Evolutionary conservation across 2,113 vertebrate genomes (phyloP).

Genomic region (Zosterops lateralis): DNA sequence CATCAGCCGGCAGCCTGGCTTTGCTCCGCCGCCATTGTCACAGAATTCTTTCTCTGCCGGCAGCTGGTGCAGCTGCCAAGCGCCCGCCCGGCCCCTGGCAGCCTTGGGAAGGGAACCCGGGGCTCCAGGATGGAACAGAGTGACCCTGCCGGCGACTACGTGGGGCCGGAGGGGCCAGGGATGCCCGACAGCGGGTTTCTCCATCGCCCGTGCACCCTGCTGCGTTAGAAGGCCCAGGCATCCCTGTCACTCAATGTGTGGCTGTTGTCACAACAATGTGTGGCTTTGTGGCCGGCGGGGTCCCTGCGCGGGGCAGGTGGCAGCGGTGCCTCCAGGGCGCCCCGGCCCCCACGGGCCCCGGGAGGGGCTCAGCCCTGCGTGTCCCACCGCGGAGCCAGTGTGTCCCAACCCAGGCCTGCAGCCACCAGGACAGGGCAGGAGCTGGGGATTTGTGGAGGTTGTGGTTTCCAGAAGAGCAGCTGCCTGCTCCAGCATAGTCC

Average conservation of each 20-base stretch:
- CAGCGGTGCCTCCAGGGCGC: not conserved
- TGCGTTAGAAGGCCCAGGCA: not conserved
- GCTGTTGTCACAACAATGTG: constrained; percentile 34
- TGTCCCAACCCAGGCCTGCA: not conserved
- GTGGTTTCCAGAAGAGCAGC: not conserved
- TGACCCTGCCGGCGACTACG: accelerated
- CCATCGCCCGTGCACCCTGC: accelerated
- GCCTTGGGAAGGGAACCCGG: not conserved
- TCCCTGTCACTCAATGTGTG: constrained; percentile 1
- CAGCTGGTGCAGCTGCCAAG: constrained; percentile 12
- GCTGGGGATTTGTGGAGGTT: not conserved
- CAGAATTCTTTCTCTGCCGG: not conserved
- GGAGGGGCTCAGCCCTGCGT: not conserved
- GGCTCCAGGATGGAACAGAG: not conserved
- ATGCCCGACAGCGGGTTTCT: not conserved
- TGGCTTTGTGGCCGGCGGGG: not conserved
- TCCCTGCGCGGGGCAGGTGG: not conserved
- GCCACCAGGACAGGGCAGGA: not conserved
- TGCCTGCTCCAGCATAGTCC: not conserved
- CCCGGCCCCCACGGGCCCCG: not conserved
- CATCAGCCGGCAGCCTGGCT: constrained; percentile 1
- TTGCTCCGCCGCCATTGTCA: constrained; percentile 15
- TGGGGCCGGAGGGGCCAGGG: accelerated
- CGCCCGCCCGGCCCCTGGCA: not conserved
- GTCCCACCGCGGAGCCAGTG: not conserved